Evolutionary conservation across 1,140 invertebrate species (phyloP).

Genomic region (Bombyx mandarina): DNA sequence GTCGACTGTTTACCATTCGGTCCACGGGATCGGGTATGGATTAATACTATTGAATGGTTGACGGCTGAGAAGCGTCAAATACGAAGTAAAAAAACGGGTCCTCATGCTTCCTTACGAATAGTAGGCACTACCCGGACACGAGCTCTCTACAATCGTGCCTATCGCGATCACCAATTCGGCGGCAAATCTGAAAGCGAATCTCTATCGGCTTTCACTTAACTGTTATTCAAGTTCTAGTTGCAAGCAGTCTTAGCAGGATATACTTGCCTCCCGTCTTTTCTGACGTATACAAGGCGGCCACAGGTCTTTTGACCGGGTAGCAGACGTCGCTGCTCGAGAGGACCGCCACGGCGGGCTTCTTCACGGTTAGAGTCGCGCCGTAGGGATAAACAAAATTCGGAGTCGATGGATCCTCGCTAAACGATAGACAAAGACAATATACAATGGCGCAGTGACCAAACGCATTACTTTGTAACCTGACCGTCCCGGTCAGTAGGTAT

Average conservation of each 20-base stretch:
- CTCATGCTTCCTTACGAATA: too few relatives aligned
- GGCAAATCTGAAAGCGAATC: too few relatives aligned
- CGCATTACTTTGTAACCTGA: not conserved
- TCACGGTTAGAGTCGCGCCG: slow-evolving; percentile 95
- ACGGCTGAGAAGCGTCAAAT: too few relatives aligned
- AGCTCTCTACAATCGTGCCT: too few relatives aligned
- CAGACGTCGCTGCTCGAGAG: slow-evolving; percentile 93
- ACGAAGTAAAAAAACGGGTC: too few relatives aligned
- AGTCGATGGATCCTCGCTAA: slow-evolving; percentile 71
- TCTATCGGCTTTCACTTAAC: slow-evolving; percentile 76
- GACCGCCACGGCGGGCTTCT: slow-evolving; percentile 88
- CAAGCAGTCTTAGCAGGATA: too few relatives aligned
- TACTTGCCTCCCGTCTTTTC: slow-evolving; percentile 65
- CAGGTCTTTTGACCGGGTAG: slow-evolving; percentile 93
- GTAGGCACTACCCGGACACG: too few relatives aligned
- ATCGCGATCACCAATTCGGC: too few relatives aligned
- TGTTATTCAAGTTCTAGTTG: slow-evolving; percentile 37
- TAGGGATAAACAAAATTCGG: slow-evolving; percentile 94
- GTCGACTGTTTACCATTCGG: too few relatives aligned
- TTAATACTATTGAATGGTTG: too few relatives aligned
- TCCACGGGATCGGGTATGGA: too few relatives aligned
- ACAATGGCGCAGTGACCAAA: not conserved
- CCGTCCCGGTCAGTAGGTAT: too few relatives aligned
- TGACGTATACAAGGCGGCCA: slow-evolving; percentile 87
- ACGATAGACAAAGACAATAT: slow-evolving; percentile 23